Conservation (phyloP, 2,797 vertebrate species). For the Lates japonicus region DNA sequence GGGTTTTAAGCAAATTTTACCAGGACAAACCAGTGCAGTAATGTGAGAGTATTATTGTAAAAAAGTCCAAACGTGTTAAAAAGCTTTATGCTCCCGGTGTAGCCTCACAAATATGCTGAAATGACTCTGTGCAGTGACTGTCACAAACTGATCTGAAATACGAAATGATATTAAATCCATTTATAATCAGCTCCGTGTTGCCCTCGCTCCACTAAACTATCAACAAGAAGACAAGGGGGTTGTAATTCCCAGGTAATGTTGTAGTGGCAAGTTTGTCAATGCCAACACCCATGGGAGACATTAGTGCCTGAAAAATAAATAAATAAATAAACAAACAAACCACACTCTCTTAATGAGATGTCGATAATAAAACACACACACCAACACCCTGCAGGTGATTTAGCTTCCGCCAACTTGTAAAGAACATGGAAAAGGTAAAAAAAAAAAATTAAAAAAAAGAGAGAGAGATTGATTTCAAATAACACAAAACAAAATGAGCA, state of each 20-base stretch:
- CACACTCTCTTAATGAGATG: constrained; percentile 25
- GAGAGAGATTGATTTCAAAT: constrained; percentile 22
- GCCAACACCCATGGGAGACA: constrained; percentile 13
- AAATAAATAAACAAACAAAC: neutral
- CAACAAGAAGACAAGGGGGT: neutral
- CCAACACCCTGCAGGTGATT: neutral
- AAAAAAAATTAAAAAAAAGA: neutral
- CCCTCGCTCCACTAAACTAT: neutral
- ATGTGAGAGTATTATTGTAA: neutral
- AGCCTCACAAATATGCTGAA: constrained; percentile 10
- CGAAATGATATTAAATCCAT: constrained; percentile 7
- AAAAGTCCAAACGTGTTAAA: neutral
- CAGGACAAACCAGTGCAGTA: neutral
- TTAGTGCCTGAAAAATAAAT: constrained; percentile 16
- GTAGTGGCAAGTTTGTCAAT: constrained; percentile 19
- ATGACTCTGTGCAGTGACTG: constrained; percentile 5
- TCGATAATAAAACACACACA: constrained; percentile 20
- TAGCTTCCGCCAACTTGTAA: neutral
- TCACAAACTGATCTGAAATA: constrained; percentile 18
- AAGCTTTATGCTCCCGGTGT: neutral
- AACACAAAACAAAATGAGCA: constrained; percentile 28
- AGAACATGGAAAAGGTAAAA: neutral
- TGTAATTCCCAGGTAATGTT: constrained; percentile 35
- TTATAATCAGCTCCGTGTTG: constrained; percentile 13
- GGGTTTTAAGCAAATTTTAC: constrained; percentile 4